Conservation (phyloP, 2,113 vertebrate species). For the Spermophilus dauricus region DNA sequence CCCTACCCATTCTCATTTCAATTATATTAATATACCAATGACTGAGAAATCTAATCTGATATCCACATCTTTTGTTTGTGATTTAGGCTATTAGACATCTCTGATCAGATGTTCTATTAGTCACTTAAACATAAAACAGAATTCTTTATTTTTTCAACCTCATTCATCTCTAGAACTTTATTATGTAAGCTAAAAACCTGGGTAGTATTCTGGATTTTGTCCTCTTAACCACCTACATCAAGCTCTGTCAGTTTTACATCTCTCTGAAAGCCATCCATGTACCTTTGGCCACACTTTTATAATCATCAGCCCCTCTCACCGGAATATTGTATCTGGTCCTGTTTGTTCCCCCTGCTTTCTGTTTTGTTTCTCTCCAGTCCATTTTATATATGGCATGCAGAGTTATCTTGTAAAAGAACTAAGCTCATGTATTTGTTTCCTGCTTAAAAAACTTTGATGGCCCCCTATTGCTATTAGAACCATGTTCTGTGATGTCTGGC, state of each 20-base stretch:
- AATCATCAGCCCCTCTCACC: background rate
- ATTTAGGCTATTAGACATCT: background rate
- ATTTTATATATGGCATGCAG: background rate
- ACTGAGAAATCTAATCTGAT: background rate
- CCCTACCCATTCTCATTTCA: background rate
- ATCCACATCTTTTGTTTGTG: background rate
- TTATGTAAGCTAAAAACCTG: background rate
- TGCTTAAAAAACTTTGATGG: conserved; percentile 1
- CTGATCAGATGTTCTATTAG: background rate
- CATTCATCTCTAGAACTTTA: background rate
- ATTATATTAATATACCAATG: background rate
- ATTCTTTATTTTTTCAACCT: background rate
- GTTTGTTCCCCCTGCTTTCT: background rate
- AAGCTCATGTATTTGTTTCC: background rate
- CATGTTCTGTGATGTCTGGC: background rate
- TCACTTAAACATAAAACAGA: conserved; percentile 21
- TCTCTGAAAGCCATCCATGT: background rate
- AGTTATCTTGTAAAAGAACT: conserved; percentile 33
- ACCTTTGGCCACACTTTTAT: background rate
- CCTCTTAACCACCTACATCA: background rate
- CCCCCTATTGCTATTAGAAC: background rate
- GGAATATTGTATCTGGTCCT: background rate
- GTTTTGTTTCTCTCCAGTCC: background rate
- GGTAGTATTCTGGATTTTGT: background rate
- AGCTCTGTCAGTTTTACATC: background rate